phyloP scores from a whole-genome alignment of 2,888 invertebrate species.

The Tetanocera ferruginea region DNA sequence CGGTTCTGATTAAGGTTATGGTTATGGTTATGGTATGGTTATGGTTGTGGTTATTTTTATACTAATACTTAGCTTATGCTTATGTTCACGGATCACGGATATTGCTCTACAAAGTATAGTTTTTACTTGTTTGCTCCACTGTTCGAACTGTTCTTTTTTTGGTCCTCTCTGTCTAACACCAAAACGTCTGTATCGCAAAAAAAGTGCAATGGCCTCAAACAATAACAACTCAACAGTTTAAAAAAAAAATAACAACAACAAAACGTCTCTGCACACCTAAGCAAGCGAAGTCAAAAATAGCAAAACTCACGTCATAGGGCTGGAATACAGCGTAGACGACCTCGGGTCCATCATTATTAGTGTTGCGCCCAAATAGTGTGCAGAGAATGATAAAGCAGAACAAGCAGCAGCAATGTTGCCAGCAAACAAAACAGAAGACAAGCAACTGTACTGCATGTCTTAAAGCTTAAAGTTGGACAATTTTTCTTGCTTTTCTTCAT shows the following conservation, averaged over 20 bases:
- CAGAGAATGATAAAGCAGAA: neutral
- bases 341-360: slow-evolving; percentile 43
- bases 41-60: too few relatives aligned
- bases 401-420: neutral
- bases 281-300: slow-evolving; percentile 16
- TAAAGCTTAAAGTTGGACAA: slow-evolving; percentile 14
- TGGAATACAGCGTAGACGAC: slow-evolving; percentile 18
- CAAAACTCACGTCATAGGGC: slow-evolving; percentile 1
- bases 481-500: neutral
- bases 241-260: too few relatives aligned
- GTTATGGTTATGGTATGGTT: too few relatives aligned
- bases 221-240: neutral
- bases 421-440: neutral
- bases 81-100: too few relatives aligned
- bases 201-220: slow-evolving; percentile 1
- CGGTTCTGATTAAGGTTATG: too few relatives aligned
- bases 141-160: too few relatives aligned
- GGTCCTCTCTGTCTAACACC: too few relatives aligned
- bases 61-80: too few relatives aligned
- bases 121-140: too few relatives aligned
- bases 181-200: neutral
- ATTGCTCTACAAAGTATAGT: too few relatives aligned
- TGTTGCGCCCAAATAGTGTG: slow-evolving; percentile 36
- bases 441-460: neutral
- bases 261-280: neutral